A percentile compares a stretch with the other conserved stretches of the same genome.
Evolutionary conservation across 2,888 invertebrate genomes (phyloP).

Genomic region (Ephialtes manifestator): DNA sequence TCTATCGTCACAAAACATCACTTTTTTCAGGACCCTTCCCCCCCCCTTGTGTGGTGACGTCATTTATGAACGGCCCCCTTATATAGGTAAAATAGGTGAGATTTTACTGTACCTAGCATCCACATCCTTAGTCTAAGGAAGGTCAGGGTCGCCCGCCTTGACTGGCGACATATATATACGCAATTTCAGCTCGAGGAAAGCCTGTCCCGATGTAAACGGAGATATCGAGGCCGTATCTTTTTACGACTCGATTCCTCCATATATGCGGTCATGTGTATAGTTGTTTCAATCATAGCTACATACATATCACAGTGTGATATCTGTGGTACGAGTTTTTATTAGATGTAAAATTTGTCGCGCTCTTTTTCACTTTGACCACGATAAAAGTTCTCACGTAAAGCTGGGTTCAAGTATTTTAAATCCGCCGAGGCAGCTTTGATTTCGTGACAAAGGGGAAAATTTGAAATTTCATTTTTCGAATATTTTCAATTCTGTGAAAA

Average conservation of each 20-base stretch:
- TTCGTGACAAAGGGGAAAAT: no score
- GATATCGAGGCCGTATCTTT: constrained; percentile 41
- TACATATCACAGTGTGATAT: no score
- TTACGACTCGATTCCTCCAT: constrained; percentile 25
- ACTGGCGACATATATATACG: constrained; percentile 25
- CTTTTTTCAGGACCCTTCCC: no score
- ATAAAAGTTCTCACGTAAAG: not conserved
- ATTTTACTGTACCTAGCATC: not conserved
- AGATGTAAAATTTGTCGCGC: not conserved
- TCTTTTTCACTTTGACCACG: not conserved
- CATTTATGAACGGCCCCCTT: no score
- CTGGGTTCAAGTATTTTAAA: no score
- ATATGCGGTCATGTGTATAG: not conserved
- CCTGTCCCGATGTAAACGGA: not conserved
- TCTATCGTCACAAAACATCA: no score
- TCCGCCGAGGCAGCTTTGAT: no score
- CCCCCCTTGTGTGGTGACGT: no score
- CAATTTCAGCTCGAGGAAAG: constrained; percentile 49
- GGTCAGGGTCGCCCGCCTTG: constrained; percentile 59
- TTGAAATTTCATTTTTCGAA: no score
- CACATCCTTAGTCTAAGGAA: constrained; percentile 34
- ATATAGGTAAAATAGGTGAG: not conserved
- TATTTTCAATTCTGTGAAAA: no score
- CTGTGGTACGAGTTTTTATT: not conserved
- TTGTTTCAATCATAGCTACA: not conserved